These are phyloP conservation scores for Patella vulgata DNA, from an alignment of 1,140 invertebrate species.

Conservation along the genomic window DNA sequence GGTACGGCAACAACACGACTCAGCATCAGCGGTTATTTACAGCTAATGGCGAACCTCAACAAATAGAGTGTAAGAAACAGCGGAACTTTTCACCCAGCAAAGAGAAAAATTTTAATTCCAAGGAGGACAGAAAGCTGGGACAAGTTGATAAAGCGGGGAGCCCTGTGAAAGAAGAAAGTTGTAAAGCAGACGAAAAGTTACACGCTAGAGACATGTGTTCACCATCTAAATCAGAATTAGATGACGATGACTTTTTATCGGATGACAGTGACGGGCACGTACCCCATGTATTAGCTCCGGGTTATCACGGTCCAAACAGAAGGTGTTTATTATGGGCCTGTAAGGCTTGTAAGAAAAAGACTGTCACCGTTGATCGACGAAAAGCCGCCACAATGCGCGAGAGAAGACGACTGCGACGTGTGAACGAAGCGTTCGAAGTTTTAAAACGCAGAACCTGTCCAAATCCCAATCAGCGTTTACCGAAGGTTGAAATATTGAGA, in stretches of 20 bases:
- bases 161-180: conserved; percentile 4
- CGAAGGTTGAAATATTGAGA: conserved; percentile 96
- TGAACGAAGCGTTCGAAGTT: conserved; percentile 98
- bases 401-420: conserved; percentile 89
- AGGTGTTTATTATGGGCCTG: conserved; percentile 94
- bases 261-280: conserved; percentile 57
- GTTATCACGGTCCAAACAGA: conserved; percentile 67
- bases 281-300: conserved; percentile 67
- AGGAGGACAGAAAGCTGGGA: background rate
- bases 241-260: conserved; percentile 33
- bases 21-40: conserved; percentile 18
- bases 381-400: conserved; percentile 97
- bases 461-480: conserved; percentile 93
- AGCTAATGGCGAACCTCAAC: conserved; percentile 2
- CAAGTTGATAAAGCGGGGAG: conserved; percentile 6
- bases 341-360: conserved; percentile 95
- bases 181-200: conserved; percentile 24
- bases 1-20: conserved; percentile 12
- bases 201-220: conserved; percentile 25
- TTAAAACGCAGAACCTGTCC: conserved; percentile 91
- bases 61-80: no score
- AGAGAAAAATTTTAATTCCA: background rate
- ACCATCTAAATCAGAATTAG: conserved; percentile 10
- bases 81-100: background rate
- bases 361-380: conserved; percentile 90